phyloP scores from a whole-genome alignment of 2,797 vertebrate genomes.

The Poecile montanus region DNA sequence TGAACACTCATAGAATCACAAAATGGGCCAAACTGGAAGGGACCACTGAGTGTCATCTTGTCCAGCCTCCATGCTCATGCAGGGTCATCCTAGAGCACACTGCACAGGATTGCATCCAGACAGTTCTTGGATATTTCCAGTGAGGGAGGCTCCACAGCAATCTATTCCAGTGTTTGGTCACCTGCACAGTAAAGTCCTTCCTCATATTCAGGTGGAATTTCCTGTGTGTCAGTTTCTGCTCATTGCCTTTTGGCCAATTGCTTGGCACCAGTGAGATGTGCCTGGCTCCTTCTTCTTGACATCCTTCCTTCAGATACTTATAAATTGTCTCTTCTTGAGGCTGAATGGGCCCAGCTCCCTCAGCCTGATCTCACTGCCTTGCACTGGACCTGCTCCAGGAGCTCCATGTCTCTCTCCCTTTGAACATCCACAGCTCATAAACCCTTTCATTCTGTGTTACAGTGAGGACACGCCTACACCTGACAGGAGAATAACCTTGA shows the following conservation, averaged over 20 bases:
- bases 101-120: background rate
- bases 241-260: background rate
- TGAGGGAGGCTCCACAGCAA: background rate
- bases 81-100: background rate
- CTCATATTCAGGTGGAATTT: background rate
- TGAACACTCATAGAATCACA: background rate
- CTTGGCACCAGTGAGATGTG: background rate
- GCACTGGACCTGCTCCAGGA: background rate
- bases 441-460: background rate
- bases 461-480: background rate
- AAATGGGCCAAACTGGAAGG: background rate
- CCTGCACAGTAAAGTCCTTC: background rate
- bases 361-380: background rate
- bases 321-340: background rate
- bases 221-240: background rate
- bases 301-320: background rate
- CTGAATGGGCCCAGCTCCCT: background rate
- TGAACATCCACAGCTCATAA: background rate
- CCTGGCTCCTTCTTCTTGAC: background rate
- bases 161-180: background rate
- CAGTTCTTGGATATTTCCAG: background rate
- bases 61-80: background rate
- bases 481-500: background rate
- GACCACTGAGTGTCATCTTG: rapidly evolving
- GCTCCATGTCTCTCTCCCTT: background rate